These are phyloP conservation scores for Mastomys coucha DNA, from an alignment of 2,113 vertebrate species.

Conservation along the genomic window DNA sequence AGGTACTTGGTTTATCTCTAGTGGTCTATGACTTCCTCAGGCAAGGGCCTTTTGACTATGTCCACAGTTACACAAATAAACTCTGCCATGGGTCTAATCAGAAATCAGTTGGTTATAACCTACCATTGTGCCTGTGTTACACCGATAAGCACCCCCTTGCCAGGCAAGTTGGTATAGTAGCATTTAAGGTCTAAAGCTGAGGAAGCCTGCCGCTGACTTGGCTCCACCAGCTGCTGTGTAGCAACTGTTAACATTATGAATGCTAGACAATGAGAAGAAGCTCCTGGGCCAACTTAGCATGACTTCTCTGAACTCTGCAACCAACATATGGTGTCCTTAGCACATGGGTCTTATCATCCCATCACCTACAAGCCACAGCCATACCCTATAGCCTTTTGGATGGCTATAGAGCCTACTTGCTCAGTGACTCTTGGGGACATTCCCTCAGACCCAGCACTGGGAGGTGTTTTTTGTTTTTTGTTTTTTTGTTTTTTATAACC, in stretches of 20 bases:
- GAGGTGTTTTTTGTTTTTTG: neutral
- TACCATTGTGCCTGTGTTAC: neutral
- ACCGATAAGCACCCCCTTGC: neutral
- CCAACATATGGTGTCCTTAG: neutral
- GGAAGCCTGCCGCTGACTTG: neutral
- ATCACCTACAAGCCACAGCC: neutral
- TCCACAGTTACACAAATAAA: neutral
- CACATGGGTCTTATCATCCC: neutral
- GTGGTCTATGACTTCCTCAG: neutral
- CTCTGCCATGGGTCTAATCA: neutral
- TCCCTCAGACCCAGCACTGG: neutral
- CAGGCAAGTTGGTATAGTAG: neutral
- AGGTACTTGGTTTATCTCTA: neutral
- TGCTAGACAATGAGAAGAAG: too few relatives aligned
- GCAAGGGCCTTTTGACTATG: neutral
- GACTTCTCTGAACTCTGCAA: neutral
- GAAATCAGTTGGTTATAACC: neutral
- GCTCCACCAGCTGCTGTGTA: neutral
- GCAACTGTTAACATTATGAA: neutral
- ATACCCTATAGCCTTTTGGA: neutral
- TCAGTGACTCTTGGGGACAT: neutral
- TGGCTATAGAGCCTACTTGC: neutral
- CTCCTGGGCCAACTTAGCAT: neutral
- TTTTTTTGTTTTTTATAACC: neutral
- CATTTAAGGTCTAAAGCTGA: neutral